These are phyloP conservation scores for Chaenocephalus aceratus DNA, from an alignment of 2,113 vertebrate species.

Conservation along the genomic window DNA sequence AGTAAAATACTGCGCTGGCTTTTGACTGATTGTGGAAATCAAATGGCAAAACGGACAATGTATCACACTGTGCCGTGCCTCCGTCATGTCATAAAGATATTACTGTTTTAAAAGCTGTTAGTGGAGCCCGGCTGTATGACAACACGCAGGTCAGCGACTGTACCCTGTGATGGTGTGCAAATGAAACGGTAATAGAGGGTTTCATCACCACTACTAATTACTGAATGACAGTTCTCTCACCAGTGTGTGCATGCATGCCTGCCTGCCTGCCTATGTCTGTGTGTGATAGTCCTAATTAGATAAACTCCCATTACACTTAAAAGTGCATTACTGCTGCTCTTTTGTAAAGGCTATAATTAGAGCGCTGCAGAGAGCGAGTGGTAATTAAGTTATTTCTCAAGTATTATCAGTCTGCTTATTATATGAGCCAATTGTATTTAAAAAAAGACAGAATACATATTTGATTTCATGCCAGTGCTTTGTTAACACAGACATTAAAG, in stretches of 20 bases:
- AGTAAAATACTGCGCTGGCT: conserved; percentile 38
- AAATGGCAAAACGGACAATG: conserved; percentile 27
- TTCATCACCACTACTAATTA: conserved; percentile 76
- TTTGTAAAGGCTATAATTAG: conserved; percentile 80
- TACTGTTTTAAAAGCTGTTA: conserved; percentile 57
- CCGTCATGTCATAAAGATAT: conserved; percentile 47
- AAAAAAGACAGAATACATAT: conserved; percentile 59
- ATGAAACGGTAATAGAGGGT: conserved; percentile 75
- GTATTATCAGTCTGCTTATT: conserved; percentile 71
- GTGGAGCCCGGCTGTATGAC: conserved; percentile 21
- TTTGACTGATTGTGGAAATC: conserved; percentile 45
- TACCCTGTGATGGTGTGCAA: conserved; percentile 54
- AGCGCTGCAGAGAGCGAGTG: conserved; percentile 60
- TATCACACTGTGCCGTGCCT: conserved; percentile 19
- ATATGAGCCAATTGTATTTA: conserved; percentile 59
- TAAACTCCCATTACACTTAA: conserved; percentile 80
- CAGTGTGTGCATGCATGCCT: conserved; percentile 18
- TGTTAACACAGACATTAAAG: conserved; percentile 61
- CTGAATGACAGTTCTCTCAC: conserved; percentile 69
- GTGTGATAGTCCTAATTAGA: conserved; percentile 76
- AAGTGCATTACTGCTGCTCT: conserved; percentile 78
- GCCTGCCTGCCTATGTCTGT: conserved; percentile 29
- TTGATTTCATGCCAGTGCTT: conserved; percentile 58
- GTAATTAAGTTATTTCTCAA: conserved; percentile 79
- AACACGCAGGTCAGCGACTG: conserved; percentile 59